Base-by-base conservation (phyloP, 2,113 vertebrate species). In the Numida meleagris region DNA sequence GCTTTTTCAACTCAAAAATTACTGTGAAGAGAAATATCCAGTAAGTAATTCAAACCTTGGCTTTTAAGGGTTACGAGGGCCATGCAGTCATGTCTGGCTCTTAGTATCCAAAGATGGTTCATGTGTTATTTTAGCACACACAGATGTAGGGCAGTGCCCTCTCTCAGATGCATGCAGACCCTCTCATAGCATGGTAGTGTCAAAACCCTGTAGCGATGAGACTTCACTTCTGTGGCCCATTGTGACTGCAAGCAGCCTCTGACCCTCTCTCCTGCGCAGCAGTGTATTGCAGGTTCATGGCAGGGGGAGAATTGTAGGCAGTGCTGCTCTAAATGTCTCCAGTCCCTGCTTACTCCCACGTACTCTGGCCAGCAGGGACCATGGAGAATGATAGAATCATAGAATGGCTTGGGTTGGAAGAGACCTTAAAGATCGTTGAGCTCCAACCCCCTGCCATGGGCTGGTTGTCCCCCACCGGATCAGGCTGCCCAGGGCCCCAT, bases 1-100 rank as follows among this genome's bases (percentile, higher is more conserved):
- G 42, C 83, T 81, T 81, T 90, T 90, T 79, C 65, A 90, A 83
- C 53, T 88, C 43, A 50, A 12, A 82, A 90, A 70, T 62, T 62
- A 4, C 61, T 48, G 65, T 19, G 65, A 50, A 71, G 38, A 77
- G 65, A 81, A 80, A 86, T 15, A 79, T 86, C 43, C 85, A 74
- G 27, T 27, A 55, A 70, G 61, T 57, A 79, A 24, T 82, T 58
- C 43, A 15, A 53, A 40, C 27, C 38, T 42, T 65, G 50, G 59
- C 34, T 63, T 42, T 76, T 58, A 24, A 43, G 50, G 45, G 38
- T 59, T 77, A 0, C 7, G 5, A 70, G 72, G 34, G 57, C 63
- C 82, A 38, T n/a, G 24, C 34, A 78, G 34, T 55, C 40, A 3
- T 38, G 50, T 11, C 65, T 90, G 46, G 27, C 43, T 77, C 76